Conservation (phyloP, 2,113 vertebrate genomes). For the Phalacrocorax aristotelis region DNA sequence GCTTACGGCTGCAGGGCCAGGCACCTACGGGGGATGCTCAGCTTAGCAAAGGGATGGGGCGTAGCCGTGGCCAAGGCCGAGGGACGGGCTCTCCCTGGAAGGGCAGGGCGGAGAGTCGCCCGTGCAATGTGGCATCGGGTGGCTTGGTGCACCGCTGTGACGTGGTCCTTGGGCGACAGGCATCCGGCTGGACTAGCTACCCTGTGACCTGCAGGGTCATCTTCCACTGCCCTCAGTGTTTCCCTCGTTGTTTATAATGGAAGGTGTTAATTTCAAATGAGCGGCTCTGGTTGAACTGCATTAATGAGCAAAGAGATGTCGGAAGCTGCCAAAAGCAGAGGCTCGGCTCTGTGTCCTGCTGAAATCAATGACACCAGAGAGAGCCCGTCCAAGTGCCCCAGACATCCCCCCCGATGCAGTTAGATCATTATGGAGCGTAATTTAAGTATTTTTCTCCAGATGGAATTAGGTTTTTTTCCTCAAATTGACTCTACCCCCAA, state of each 20-base stretch:
- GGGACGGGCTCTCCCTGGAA: background rate
- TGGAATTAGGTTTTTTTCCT: background rate
- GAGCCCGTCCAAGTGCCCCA: background rate
- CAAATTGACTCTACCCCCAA: background rate
- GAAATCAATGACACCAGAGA: background rate
- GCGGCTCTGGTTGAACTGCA: background rate
- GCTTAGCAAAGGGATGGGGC: background rate
- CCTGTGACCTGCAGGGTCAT: background rate
- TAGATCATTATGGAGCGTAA: background rate
- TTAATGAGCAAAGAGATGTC: background rate
- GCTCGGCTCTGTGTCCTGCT: background rate
- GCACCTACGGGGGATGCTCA: background rate
- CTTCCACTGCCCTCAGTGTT: background rate
- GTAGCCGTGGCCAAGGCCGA: background rate
- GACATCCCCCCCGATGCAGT: background rate
- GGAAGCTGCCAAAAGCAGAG: background rate
- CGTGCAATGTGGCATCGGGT: fast-evolving
- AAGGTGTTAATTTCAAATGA: background rate
- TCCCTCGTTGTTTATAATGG: background rate
- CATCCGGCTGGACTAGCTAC: background rate
- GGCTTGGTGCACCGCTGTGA: fast-evolving
- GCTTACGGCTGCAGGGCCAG: background rate
- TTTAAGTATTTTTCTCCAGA: background rate
- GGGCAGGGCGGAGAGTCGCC: background rate
- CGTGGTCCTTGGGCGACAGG: background rate